These are phyloP conservation scores for Pentalonia nigronervosa DNA, from an alignment of 1,140 invertebrate genomes.

Conservation along the genomic window DNA sequence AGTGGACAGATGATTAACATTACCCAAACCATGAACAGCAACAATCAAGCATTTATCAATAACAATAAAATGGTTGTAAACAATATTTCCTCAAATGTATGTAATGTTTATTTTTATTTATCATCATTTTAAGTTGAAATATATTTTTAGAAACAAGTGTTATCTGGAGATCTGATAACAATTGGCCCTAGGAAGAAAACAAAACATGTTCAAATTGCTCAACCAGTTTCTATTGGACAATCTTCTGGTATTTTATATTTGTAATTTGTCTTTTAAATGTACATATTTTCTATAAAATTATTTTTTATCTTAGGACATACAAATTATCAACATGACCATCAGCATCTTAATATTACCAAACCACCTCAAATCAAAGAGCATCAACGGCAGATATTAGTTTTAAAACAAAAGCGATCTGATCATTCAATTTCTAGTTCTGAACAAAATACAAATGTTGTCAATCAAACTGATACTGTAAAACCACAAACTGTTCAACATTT, in stretches of 20 bases:
- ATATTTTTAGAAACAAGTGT: slow-evolving; percentile 42
- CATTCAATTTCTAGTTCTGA: not conserved
- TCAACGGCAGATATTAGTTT: slow-evolving; percentile 46
- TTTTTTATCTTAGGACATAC: slow-evolving; percentile 18
- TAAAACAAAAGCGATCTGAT: slow-evolving; percentile 49
- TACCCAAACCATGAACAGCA: slow-evolving; percentile 4
- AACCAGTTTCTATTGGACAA: slow-evolving; percentile 32
- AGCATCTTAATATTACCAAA: slow-evolving; percentile 20
- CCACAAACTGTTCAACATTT: slow-evolving; percentile 53
- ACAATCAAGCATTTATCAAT: slow-evolving; percentile 33
- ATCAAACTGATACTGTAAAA: slow-evolving; percentile 25
- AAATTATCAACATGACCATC: slow-evolving; percentile 42
- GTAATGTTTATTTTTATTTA: not conserved
- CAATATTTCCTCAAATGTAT: slow-evolving; percentile 42
- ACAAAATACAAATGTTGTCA: not conserved
- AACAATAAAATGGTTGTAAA: slow-evolving; percentile 12
- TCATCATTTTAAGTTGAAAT: not conserved
- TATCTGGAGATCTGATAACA: slow-evolving; percentile 38
- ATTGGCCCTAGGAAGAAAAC: slow-evolving; percentile 37
- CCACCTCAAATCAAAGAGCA: slow-evolving; percentile 32
- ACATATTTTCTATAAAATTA: not conserved
- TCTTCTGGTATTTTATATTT: slow-evolving; percentile 23
- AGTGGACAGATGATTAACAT: slow-evolving; percentile 25
- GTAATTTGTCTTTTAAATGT: not conserved
- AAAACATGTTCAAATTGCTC: slow-evolving; percentile 32